These are phyloP conservation scores for Anthopleura xanthogrammica DNA, from an alignment of 92 coral and sea anemone species.

Conservation along the genomic window DNA sequence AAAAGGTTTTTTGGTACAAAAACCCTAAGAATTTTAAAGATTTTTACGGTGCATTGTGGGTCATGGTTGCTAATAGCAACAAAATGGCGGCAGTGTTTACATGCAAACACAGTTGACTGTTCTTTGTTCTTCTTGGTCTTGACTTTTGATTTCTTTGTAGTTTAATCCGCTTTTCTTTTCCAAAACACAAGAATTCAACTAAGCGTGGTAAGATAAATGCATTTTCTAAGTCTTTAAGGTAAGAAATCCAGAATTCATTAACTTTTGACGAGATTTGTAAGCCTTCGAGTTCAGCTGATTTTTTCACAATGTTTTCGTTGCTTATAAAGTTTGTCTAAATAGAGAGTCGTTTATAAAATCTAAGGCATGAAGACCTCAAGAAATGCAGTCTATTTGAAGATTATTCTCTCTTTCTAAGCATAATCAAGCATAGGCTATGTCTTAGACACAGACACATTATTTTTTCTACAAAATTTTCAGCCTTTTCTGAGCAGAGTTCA, in stretches of 20 bases:
- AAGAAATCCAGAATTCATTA: background rate
- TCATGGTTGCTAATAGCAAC: conserved; percentile 33
- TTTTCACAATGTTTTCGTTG: background rate
- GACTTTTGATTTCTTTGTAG: background rate
- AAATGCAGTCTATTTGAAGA: background rate
- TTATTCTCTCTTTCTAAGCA: background rate
- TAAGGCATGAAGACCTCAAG: too few relatives aligned
- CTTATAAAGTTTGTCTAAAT: background rate
- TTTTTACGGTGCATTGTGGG: conserved; percentile 19
- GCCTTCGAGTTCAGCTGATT: background rate
- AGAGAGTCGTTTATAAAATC: too few relatives aligned
- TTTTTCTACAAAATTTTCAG: background rate
- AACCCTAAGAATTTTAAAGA: background rate
- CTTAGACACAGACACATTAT: background rate
- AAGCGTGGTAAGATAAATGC: background rate
- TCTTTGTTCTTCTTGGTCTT: background rate
- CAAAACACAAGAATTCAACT: conserved; percentile 4
- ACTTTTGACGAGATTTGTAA: background rate
- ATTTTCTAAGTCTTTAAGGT: background rate
- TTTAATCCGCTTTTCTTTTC: background rate
- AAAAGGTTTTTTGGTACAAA: too few relatives aligned
- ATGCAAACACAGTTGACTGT: background rate
- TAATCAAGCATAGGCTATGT: background rate
- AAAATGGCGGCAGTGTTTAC: conserved; percentile 46
- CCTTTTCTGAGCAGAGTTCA: background rate